A percentile compares a stretch with the other conserved stretches of the same genome.
Evolutionary conservation across 2,113 vertebrate genomes (phyloP).

Genomic region (Menidia beryllina): DNA sequence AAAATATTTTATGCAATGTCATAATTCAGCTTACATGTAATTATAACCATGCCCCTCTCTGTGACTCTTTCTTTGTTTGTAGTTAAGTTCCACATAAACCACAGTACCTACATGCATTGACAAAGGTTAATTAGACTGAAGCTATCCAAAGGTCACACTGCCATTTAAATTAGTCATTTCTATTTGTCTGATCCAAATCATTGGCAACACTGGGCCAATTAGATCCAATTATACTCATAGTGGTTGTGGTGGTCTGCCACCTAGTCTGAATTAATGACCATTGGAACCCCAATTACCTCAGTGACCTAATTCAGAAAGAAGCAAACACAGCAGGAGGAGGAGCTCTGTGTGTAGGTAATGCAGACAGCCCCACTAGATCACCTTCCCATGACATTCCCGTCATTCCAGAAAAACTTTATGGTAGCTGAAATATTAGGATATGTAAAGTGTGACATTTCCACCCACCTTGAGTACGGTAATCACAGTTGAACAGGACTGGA

Average conservation of each 20-base stretch:
- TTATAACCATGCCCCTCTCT: constrained; percentile 39
- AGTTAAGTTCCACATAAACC: constrained; percentile 62
- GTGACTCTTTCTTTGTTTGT: constrained; percentile 37
- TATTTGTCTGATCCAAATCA: constrained; percentile 81
- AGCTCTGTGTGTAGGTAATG: constrained; percentile 32
- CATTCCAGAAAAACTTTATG: constrained; percentile 59
- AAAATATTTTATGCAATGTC: constrained; percentile 13
- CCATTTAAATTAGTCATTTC: constrained; percentile 73
- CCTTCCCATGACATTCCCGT: constrained; percentile 68
- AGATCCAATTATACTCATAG: constrained; percentile 81
- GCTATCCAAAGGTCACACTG: constrained; percentile 74
- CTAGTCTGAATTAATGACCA: constrained; percentile 72
- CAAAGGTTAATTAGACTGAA: constrained; percentile 79
- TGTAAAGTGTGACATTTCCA: constrained; percentile 84
- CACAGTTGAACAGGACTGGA: constrained; percentile 75
- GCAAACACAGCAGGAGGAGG: constrained; percentile 47
- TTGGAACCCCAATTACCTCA: constrained; percentile 78
- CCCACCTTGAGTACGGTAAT: constrained; percentile 74
- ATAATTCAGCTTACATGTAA: constrained; percentile 34
- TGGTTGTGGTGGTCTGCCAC: constrained; percentile 63
- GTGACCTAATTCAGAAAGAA: constrained; percentile 50
- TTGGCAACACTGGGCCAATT: constrained; percentile 75
- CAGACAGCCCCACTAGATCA: constrained; percentile 18
- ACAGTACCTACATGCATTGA: constrained; percentile 58
- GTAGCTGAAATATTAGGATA: constrained; percentile 78